Evolutionary conservation across 2,888 invertebrate genomes (phyloP), one percentile per base, ranked within the genome.

Genomic region (Malthinus seriepunctatus): DNA sequence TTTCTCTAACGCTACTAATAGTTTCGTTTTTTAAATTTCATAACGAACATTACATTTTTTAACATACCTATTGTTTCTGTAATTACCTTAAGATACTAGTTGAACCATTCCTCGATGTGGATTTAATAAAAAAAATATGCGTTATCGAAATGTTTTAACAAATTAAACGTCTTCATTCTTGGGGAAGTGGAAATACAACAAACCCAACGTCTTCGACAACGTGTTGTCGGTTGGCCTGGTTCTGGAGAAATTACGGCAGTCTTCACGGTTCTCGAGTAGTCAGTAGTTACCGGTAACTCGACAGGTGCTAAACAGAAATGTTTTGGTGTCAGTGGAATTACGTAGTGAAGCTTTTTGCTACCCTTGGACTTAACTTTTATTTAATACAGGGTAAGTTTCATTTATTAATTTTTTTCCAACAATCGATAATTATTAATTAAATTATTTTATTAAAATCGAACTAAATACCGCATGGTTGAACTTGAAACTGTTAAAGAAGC

Each of bases 191-290:
- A 61, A 63, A 51, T 42, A 14, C 39, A 42, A 42, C 39, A 42
- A 23, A 23, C 23, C 23, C 23, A 31, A 51, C 51, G 49, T 64
- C 60, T 63, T 63, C 57, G 33, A 32, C 52, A 53, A 54, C 60
- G 56, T 33, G 55, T 60, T 60, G 59, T 63, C 63, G 65, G 67
- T 65, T 69, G 69, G 69, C 68, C 68, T 68, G 65, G 63, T 64
- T 69, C 63, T 62, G 35, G 45, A 51, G 51, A 12, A 38, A 39
- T 57, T 52, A 48, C 63, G 63, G 55, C 65, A 65, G 67, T 68
- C 67, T 60, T 68, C 63, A 53, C 58, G 45, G 51, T 52, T 44
- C 50, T 53, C 42, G 34, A 45, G 50, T 51, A 60, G 60, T 47
- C 56, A 58, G 58, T 57, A 58, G 58, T 55, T 52, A 39, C 44